These are phyloP conservation scores for Lampris incognitus DNA, from an alignment of 2,113 vertebrate genomes.

Conservation along the genomic window DNA sequence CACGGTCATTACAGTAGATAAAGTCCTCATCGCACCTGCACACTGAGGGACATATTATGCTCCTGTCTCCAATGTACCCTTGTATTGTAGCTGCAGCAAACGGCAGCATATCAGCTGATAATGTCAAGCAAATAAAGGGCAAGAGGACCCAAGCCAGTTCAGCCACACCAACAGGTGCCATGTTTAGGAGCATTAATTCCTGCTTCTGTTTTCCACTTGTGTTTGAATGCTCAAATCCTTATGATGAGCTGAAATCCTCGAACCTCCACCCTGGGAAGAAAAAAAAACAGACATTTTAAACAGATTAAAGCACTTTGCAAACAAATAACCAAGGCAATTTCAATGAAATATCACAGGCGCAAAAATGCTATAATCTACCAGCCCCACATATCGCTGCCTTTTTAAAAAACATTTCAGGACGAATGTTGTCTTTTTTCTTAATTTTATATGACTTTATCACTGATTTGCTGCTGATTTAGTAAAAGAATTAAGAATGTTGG, in stretches of 20 bases:
- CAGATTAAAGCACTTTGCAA: conserved; percentile 20
- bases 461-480: conserved; percentile 28
- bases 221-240: conserved; percentile 53
- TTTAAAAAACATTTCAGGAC: neutral
- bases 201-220: conserved; percentile 46
- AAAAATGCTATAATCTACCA: neutral
- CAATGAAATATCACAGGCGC: conserved; percentile 10
- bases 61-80: conserved; percentile 70
- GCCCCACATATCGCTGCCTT: neutral
- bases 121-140: conserved; percentile 85
- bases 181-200: conserved; percentile 61
- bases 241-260: conserved; percentile 57
- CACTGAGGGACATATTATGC: conserved; percentile 85
- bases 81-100: conserved; percentile 74
- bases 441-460: too few species aligned
- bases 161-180: conserved; percentile 79
- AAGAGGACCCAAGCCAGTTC: conserved; percentile 86
- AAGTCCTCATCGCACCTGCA: conserved; percentile 93
- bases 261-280: conserved; percentile 66
- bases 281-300: conserved; percentile 41
- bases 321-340: conserved; percentile 4
- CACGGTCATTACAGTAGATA: conserved; percentile 96
- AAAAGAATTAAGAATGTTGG: conserved; percentile 28
- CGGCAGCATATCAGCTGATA: conserved; percentile 83
- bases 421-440: too few species aligned